Conservation (phyloP, 2,113 vertebrate species). For the Notechis scutatus region DNA sequence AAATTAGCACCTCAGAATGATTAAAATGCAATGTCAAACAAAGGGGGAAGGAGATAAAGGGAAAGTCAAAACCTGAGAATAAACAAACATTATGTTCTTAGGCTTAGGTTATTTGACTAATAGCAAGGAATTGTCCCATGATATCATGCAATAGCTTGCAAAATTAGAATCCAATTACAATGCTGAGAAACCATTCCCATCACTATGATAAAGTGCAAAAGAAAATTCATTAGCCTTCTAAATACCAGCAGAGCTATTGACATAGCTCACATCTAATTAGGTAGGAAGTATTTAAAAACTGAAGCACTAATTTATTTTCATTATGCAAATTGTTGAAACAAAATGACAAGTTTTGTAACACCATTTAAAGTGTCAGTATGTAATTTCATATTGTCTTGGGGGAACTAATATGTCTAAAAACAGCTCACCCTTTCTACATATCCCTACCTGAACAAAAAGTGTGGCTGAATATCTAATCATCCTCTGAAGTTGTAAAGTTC, state of each 20-base stretch:
- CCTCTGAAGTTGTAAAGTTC: conserved; percentile 85
- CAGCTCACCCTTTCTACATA: not conserved
- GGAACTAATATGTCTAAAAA: not conserved
- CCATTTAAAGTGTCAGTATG: not conserved
- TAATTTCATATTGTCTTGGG: not conserved
- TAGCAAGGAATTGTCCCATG: not conserved
- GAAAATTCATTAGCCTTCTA: not conserved
- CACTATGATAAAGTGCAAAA: not conserved
- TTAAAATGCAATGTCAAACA: not conserved
- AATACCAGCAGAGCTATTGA: not conserved
- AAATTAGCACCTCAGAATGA: not conserved
- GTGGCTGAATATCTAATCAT: conserved; percentile 95
- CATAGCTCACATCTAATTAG: not conserved
- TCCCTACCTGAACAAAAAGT: conserved; percentile 89
- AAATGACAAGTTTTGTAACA: not conserved
- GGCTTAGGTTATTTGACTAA: not conserved
- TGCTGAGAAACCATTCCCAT: not conserved
- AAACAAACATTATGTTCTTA: not conserved
- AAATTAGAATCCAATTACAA: not conserved
- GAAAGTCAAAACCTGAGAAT: not conserved
- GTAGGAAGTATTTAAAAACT: not conserved
- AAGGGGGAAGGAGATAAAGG: not conserved
- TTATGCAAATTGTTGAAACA: not conserved
- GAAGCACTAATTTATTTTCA: not conserved
- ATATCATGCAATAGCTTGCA: not conserved